Evolutionary conservation across 2,113 vertebrate genomes (phyloP).

Genomic region (Macquaria ambigua): DNA sequence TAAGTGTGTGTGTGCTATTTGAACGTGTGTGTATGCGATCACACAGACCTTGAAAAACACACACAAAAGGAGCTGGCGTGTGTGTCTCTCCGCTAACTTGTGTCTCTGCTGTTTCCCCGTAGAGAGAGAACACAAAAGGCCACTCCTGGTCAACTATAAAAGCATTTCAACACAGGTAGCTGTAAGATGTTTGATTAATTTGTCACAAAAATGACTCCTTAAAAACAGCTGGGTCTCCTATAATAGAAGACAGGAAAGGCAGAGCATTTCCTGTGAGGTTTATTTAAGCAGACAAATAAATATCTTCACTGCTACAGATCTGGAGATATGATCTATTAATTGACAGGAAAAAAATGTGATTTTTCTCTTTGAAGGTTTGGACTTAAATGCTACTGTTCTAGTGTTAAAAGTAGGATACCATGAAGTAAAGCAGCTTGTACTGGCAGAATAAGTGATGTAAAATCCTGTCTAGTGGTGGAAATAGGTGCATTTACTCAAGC

Average conservation of each 20-base stretch:
- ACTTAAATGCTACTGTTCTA: neutral
- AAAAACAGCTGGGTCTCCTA: neutral
- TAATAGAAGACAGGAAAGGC: neutral
- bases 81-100: slow-evolving; percentile 15
- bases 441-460: neutral
- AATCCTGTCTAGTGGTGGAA: neutral
- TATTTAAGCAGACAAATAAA: slow-evolving; percentile 3
- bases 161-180: slow-evolving; percentile 13
- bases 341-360: neutral
- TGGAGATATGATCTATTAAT: neutral
- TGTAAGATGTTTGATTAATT: slow-evolving; percentile 18
- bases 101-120: slow-evolving; percentile 2
- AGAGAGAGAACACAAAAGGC: slow-evolving; percentile 14
- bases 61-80: slow-evolving; percentile 24
- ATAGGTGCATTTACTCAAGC: neutral
- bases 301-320: neutral
- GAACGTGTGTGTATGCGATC: neutral
- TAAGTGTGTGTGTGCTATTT: neutral
- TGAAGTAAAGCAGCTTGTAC: neutral
- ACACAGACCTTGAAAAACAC: slow-evolving; percentile 41
- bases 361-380: neutral
- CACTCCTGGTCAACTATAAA: slow-evolving; percentile 29
- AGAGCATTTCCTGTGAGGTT: slow-evolving; percentile 1
- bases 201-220: slow-evolving; percentile 4
- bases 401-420: neutral